Percentiles rank a stretch among this genome's conserved stretches.
Evolutionary conservation across 2,888 invertebrate species (phyloP).

Genomic region (Athetis lepigone): DNA sequence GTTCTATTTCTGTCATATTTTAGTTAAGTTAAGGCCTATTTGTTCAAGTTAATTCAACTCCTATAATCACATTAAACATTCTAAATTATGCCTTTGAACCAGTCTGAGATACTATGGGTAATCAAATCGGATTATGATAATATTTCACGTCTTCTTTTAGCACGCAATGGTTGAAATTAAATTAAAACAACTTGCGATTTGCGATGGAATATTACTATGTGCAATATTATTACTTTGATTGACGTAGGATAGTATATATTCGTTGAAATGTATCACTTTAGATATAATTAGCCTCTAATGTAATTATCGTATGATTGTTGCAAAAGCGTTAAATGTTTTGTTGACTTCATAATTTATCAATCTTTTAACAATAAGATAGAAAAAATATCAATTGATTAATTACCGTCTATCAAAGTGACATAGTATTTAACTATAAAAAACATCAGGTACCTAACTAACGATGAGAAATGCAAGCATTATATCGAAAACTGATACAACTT

Average conservation of each 20-base stretch:
- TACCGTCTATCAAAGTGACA: background rate
- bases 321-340: background rate
- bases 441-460: no score
- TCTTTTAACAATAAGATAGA: slow-evolving; percentile 4
- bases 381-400: slow-evolving; percentile 21
- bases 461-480: background rate
- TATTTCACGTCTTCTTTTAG: slow-evolving; percentile 47
- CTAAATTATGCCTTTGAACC: slow-evolving; percentile 16
- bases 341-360: background rate
- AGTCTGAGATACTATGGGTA: slow-evolving; percentile 50
- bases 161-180: slow-evolving; percentile 59
- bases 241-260: background rate
- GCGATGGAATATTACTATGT: slow-evolving; percentile 10
- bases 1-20: background rate
- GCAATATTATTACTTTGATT: slow-evolving; percentile 22
- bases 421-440: background rate
- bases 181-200: slow-evolving; percentile 37
- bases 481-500: background rate
- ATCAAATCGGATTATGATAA: slow-evolving; percentile 57
- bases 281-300: background rate
- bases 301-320: background rate
- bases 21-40: slow-evolving; percentile 1
- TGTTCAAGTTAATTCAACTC: slow-evolving; percentile 23
- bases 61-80: slow-evolving; percentile 32
- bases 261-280: background rate